A percentile compares a stretch with the other conserved stretches of the same genome.
Conservation (phyloP, 1,140 invertebrate genomes). For the Lordiphosa mommai region DNA sequence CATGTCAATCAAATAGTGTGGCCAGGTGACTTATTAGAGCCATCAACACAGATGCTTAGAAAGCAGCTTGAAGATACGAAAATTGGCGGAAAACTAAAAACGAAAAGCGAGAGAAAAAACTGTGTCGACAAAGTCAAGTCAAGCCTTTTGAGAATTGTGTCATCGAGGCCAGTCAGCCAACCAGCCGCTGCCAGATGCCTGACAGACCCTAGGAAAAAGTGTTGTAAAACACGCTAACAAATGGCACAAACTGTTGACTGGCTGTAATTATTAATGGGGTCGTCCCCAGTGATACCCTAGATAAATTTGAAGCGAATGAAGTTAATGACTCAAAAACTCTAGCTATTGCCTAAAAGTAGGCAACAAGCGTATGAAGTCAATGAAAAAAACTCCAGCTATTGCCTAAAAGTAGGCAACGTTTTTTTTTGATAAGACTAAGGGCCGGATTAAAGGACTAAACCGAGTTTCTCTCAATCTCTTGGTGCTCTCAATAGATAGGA, state of each 20-base stretch:
- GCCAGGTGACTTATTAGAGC: slow-evolving; percentile 1
- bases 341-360: too few species aligned
- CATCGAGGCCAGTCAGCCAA: slow-evolving; percentile 18
- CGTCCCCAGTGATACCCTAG: not conserved
- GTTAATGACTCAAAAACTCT: too few species aligned
- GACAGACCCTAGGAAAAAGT: slow-evolving; percentile 37
- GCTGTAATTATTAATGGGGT: not conserved
- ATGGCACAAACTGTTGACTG: slow-evolving; percentile 14
- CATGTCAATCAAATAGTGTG: not conserved
- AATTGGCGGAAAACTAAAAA: slow-evolving; percentile 30
- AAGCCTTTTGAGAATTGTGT: slow-evolving; percentile 34
- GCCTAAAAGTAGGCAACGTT: too few species aligned
- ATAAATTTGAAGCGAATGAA: too few species aligned
- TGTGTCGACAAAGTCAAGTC: slow-evolving; percentile 31
- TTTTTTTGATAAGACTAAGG: too few species aligned
- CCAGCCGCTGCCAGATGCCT: slow-evolving; percentile 49
- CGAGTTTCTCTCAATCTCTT: too few species aligned
- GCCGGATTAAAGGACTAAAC: too few species aligned
- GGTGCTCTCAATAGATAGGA: too few species aligned
- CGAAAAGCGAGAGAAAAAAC: slow-evolving; percentile 4
- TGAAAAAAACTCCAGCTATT: too few species aligned
- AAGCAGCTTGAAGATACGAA: slow-evolving; percentile 51
- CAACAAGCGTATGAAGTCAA: too few species aligned
- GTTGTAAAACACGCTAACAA: slow-evolving; percentile 39
- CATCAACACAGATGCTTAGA: slow-evolving; percentile 1